Base-by-base conservation (phyloP, 1,140 invertebrate genomes). In the Leucophenga varia region DNA sequence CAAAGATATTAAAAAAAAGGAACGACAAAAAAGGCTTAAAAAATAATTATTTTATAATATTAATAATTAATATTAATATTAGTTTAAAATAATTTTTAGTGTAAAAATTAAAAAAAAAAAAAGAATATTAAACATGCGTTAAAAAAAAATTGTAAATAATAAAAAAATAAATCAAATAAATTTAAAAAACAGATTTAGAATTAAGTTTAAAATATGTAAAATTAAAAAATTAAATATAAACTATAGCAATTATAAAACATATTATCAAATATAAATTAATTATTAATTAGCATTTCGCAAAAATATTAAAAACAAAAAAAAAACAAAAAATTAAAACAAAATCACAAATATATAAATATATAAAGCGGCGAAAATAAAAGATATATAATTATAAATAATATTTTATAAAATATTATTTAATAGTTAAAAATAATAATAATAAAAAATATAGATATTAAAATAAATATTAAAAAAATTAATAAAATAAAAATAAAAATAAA, bases 231-330 rank as follows among this genome's bases (percentile, higher is more conserved):
- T 32, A 43, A n/a, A 25, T 42, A 30, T 30, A 42, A 32, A 43
- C 42, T 34, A 43, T 43, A 43, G 42, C 42, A 43, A 43, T 43
- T 43, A 43, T 32, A 34, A 34, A 43, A 43, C 42, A 43, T 43
- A 43, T 43, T 35, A 31, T 25, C 10, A 25, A 25, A 25, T 25
- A 10, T 6, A 25, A 25, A 25, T 10, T 25, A 25, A 25, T n/a
- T n/a, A n/a, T n/a, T n/a, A n/a, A n/a, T n/a, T n/a, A n/a, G n/a
- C n/a, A n/a, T n/a, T n/a, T n/a, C n/a, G n/a, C n/a, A n/a, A n/a
- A n/a, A n/a, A n/a, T n/a, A n/a, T n/a, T n/a, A n/a, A 10, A 25
- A 25, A 25, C 10, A 25, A 25, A 6, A 25, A 25, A 6, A 25
- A 25, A 25, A 43, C 7, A 25, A 22, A 16, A 43, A 43, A 21